phyloP scores from a whole-genome alignment of 2,113 vertebrate genomes.

The Chionomys nivalis region DNA sequence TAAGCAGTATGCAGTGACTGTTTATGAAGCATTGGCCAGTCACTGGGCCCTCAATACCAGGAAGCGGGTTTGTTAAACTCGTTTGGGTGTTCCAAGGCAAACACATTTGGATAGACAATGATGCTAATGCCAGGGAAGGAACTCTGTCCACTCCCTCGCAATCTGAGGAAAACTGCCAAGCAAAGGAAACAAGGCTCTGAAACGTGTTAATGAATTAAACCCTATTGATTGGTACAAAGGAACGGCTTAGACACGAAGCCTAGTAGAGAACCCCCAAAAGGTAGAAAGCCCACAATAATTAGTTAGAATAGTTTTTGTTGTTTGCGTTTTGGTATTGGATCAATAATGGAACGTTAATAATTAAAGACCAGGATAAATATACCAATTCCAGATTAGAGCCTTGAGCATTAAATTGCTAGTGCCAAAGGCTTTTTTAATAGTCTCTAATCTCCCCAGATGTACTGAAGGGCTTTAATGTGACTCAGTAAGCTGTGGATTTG shows the following conservation, averaged over 20 bases:
- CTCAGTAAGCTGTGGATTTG: slow-evolving; percentile 76
- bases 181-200: slow-evolving; percentile 46
- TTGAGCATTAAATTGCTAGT: slow-evolving; percentile 85
- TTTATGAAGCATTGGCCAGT: neutral
- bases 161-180: neutral
- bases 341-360: slow-evolving; percentile 87
- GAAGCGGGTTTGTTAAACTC: slow-evolving; percentile 25
- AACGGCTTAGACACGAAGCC: slow-evolving; percentile 76
- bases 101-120: neutral
- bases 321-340: slow-evolving; percentile 86
- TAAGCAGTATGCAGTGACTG: neutral
- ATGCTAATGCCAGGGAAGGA: neutral
- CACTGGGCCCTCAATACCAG: slow-evolving; percentile 35
- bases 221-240: slow-evolving; percentile 79
- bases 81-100: slow-evolving; percentile 49
- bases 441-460: slow-evolving; percentile 77
- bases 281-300: slow-evolving; percentile 84
- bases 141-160: slow-evolving; percentile 36
- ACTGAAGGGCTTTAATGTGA: slow-evolving; percentile 80
- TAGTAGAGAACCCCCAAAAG: slow-evolving; percentile 81
- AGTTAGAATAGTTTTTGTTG: slow-evolving; percentile 86
- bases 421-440: slow-evolving; percentile 78
- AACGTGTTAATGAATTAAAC: slow-evolving; percentile 83
- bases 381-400: slow-evolving; percentile 86
- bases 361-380: slow-evolving; percentile 87